Conservation (phyloP, 1,140 invertebrate genomes). For the Phymorhynchus buccinoides region DNA sequence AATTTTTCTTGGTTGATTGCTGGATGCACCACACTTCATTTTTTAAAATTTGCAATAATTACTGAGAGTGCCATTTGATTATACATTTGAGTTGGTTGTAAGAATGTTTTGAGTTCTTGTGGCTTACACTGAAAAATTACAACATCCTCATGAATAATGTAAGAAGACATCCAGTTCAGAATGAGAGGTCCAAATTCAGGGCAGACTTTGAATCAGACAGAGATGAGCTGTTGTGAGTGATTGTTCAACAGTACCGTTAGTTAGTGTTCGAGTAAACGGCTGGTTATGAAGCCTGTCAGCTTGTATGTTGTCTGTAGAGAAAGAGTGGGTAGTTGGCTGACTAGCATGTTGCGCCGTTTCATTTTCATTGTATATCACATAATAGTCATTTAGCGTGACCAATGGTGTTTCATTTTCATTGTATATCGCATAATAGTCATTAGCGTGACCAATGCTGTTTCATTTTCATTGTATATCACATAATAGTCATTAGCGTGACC, state of each 20-base stretch:
- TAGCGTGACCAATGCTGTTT: background rate
- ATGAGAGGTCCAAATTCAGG: background rate
- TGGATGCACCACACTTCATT: too few relatives aligned
- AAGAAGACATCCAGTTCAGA: background rate
- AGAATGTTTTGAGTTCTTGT: background rate
- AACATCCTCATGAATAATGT: background rate
- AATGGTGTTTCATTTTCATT: background rate
- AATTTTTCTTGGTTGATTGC: too few relatives aligned
- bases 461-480: background rate
- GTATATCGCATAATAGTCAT: background rate
- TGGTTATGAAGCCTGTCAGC: background rate
- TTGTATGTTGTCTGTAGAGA: constrained; percentile 14
- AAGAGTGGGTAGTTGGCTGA: background rate
- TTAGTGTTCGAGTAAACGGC: background rate
- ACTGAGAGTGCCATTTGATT: background rate
- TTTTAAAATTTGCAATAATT: background rate
- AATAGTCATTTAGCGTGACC: background rate
- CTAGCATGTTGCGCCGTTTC: background rate
- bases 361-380: background rate
- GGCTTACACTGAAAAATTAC: background rate
- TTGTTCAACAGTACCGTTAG: background rate
- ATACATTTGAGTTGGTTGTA: background rate
- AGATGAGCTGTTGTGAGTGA: background rate
- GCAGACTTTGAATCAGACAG: background rate
- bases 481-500: background rate